Base-by-base conservation (phyloP, 2,797 vertebrate species). In the Gymnoscopelus microlampas region DNA sequence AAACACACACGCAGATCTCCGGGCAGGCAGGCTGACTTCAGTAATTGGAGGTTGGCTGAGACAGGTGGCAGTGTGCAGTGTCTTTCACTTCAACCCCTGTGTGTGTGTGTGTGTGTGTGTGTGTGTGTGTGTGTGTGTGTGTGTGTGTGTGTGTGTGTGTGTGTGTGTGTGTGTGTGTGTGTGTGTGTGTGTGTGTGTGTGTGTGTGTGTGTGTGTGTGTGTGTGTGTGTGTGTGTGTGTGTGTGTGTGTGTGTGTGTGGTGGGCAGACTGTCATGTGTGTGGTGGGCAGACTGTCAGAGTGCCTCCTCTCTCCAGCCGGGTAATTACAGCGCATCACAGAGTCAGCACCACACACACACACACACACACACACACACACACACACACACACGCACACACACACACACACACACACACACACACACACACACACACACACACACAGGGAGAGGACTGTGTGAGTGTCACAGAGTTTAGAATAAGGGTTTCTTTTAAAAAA, bases 271-370 rank as follows among this genome's bases (percentile, higher is more conserved):
- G n/a, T n/a, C n/a, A n/a, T n/a, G n/a, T 60, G 68, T 49, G 59
- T 51, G 19, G 50, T n/a, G 70, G 14, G 6, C 8, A 9, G 39
- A 44, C 39, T 73, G 53, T 65, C 53, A 58, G 14, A 50, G 51
- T 11, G 26, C 44, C 63, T 49, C 5, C 0, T 4, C 65, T 68
- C 77, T 80, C 55, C 5, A 29, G 54, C 70, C 60, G 63, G 39
- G 74, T 86, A 86, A 87, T 87, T 82, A 88, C 83, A 75, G 74
- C 73, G 77, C 67, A 50, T 74, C 61, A 54, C 60, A 9, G 24
- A 29, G 2, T 64, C 73, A 44, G 70, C 14, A 10, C 79, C 72
- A 72, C 74, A 15, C 74, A 48, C 73, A 69, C 70, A 59, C 74
- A 63, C 63, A 6, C 35, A 39, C 35, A 6, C 35, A 39, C 35